Conservation (phyloP, 2,797 vertebrate genomes). For the Scyliorhinus canicula region DNA sequence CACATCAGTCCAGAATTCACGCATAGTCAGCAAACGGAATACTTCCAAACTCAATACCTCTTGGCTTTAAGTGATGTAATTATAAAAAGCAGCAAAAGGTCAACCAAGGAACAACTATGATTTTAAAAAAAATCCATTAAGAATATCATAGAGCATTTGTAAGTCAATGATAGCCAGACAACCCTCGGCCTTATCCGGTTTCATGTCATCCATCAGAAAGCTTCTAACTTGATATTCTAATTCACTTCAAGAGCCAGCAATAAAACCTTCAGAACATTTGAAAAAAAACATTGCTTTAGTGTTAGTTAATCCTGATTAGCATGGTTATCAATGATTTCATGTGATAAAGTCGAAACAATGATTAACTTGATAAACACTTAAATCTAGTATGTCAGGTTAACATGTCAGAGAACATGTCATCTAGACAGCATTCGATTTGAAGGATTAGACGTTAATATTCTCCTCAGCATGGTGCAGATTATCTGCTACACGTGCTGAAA, state of each 20-base stretch:
- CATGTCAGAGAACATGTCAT: neutral
- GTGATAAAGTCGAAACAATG: neutral
- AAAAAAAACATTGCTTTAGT: neutral
- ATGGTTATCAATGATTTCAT: neutral
- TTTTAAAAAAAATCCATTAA: neutral
- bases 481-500: neutral
- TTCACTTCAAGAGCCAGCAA: neutral
- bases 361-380: neutral
- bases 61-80: neutral
- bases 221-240: neutral
- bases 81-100: neutral
- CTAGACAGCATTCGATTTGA: neutral
- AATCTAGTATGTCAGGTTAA: neutral
- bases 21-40: neutral
- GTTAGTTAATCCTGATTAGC: neutral
- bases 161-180: neutral
- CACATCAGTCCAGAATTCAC: no score
- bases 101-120: neutral
- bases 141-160: neutral
- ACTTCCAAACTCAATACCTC: neutral
- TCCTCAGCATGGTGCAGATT: neutral
- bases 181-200: neutral
- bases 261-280: neutral
- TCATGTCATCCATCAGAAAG: neutral
- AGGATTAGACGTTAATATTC: neutral